phyloP scores from a whole-genome alignment of 2,113 vertebrate genomes.

The Pedionomus torquatus region DNA sequence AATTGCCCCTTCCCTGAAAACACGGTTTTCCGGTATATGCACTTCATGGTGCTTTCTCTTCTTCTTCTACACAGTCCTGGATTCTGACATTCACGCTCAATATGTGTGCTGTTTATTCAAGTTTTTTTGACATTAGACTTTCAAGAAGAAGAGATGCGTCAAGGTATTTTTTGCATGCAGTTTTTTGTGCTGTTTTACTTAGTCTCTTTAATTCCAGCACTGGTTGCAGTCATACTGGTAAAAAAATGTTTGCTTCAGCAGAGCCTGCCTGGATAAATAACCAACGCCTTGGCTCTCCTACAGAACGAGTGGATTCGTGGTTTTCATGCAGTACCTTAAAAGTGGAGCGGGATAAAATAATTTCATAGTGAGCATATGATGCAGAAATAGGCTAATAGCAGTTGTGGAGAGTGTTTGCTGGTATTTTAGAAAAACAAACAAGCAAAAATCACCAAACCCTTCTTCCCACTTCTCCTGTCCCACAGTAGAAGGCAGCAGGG shows the following conservation, averaged over 20 bases:
- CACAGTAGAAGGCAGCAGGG: neutral
- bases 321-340: neutral
- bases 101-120: neutral
- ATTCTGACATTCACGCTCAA: neutral
- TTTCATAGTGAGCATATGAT: neutral
- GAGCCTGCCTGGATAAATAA: slow-evolving; percentile 3
- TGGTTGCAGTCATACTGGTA: neutral
- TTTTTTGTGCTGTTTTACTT: neutral
- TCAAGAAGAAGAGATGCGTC: neutral
- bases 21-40: neutral
- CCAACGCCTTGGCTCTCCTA: neutral
- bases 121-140: neutral
- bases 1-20: neutral
- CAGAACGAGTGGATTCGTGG: neutral
- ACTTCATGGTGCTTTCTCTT: neutral
- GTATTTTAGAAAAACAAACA: neutral
- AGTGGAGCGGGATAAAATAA: neutral
- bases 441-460: neutral
- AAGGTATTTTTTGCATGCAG: neutral
- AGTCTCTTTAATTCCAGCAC: neutral
- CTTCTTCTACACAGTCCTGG: neutral
- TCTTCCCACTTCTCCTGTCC: neutral
- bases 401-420: neutral
- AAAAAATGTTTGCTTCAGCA: slow-evolving; percentile 8
- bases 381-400: neutral